A percentile compares a stretch with the other conserved stretches of the same genome.
phyloP scores from a whole-genome alignment of 2,113 vertebrate genomes.

The Strix aluco region DNA sequence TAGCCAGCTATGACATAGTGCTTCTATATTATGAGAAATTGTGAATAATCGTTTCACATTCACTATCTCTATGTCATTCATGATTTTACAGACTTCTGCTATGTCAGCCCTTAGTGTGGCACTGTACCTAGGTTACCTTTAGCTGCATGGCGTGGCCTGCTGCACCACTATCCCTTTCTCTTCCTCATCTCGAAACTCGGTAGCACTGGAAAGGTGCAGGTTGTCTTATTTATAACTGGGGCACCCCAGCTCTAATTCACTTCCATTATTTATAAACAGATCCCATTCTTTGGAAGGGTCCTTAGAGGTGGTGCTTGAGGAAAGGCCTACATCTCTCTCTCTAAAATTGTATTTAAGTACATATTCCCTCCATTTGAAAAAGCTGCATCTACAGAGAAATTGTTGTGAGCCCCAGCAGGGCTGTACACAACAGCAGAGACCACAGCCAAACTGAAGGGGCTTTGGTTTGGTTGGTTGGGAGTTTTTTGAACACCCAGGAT shows the following conservation, averaged over 20 bases:
- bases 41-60: not conserved
- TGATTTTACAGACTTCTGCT: not conserved
- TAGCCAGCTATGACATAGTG: not conserved
- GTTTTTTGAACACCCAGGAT: not conserved
- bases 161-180: not conserved
- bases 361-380: not conserved
- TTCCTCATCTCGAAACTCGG: not conserved
- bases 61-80: not conserved
- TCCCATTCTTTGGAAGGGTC: not conserved
- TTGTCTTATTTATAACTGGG: not conserved
- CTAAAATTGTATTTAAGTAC: not conserved
- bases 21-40: not conserved
- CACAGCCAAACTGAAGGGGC: not conserved
- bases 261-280: not conserved
- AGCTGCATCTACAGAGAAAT: not conserved
- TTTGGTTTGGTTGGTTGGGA: not conserved
- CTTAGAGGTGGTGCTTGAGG: not conserved
- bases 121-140: not conserved
- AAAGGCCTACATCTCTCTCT: not conserved
- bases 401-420: not conserved
- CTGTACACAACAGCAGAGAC: not conserved
- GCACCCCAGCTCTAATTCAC: not conserved
- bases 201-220: not conserved
- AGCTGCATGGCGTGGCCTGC: not conserved
- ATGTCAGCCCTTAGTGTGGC: not conserved